Evolutionary conservation across 2,797 vertebrate genomes (phyloP), one percentile per base, ranked within the genome.

Genomic region (Microchirus variegatus): DNA sequence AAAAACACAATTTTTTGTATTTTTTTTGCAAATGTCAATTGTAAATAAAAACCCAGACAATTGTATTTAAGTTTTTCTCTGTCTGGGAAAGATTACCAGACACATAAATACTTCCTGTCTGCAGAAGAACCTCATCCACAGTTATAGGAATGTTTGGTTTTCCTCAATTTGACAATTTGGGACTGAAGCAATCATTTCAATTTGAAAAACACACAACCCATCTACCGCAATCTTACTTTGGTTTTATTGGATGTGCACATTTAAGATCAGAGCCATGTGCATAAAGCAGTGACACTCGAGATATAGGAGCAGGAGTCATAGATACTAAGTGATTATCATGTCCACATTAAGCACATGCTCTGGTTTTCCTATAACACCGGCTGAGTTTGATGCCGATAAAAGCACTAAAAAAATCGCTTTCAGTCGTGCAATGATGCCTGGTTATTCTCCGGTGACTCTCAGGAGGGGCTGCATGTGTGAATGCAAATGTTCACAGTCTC

Each of bases 11-110:
- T n/a, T n/a, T n/a, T n/a, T n/a, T n/a, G n/a, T n/a, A n/a, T n/a
- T n/a, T n/a, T 65, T 59, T 44, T 65, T 79, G 59, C 47, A 69
- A 65, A 15, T 36, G 70, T 43, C 44, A 44, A 60, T 70, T 43
- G 51, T 46, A 76, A 72, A 77, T 77, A 22, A 78, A 44, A 63
- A 49, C 45, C 48, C 44, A 63, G 54, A 38, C 11, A 4, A 63
- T 10, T 17, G 63, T 10, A 0, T 43, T 45, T 37, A 41, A 17
- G 44, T 78, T 57, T 61, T 60, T 49, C 9, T 59, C 41, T 17
- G n/a, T 49, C 15, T 31, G 22, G 2, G 38, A 77, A 53, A 77
- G 10, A 13, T 26, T 31, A 55, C 36, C 52, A 53, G 45, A 54
- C 44, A 9, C 44, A 54, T 50, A 37, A 70, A 51, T 66, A 54